A percentile compares a stretch with the other conserved stretches of the same genome.
These are phyloP conservation scores for Odontomachus brunneus DNA, from an alignment of 1,140 invertebrate species.

Conservation along the genomic window DNA sequence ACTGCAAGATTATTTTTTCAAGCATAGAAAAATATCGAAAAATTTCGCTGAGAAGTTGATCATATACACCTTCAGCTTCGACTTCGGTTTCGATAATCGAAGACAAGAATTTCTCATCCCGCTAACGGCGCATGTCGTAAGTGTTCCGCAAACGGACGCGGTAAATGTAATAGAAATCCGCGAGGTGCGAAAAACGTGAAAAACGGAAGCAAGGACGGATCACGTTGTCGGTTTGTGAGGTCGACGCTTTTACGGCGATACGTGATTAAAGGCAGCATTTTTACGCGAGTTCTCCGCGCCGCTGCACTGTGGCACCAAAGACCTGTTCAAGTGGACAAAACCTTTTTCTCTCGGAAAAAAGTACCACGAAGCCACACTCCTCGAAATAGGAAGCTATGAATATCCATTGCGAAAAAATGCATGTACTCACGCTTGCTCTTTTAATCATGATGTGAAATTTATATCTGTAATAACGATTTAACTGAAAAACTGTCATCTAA, in stretches of 20 bases:
- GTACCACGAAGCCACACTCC: no score
- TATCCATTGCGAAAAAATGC: no score
- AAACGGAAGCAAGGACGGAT: slow-evolving; percentile 33
- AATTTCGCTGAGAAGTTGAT: slow-evolving; percentile 43
- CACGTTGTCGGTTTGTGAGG: slow-evolving; percentile 7
- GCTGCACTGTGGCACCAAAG: no score
- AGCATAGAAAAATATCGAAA: not conserved
- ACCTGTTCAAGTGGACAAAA: no score
- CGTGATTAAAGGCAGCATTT: not conserved
- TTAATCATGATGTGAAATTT: no score
- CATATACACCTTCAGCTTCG: no score
- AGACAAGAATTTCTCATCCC: slow-evolving; percentile 48
- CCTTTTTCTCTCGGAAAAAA: no score
- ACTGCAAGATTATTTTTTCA: no score
- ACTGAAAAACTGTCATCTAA: no score
- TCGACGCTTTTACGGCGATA: slow-evolving; percentile 14
- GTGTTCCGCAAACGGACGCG: slow-evolving; percentile 29
- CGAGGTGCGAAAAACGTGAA: not conserved
- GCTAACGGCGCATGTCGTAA: slow-evolving; percentile 54
- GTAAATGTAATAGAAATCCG: slow-evolving; percentile 40
- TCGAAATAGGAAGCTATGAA: no score
- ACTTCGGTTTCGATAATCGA: slow-evolving; percentile 2
- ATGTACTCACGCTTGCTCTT: no score
- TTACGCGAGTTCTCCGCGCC: not conserved
- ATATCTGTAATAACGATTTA: no score